Percentiles rank a stretch among this genome's conserved stretches.
These are phyloP conservation scores for Sternotherus odoratus DNA, from an alignment of 2,797 vertebrate genomes.

Conservation along the genomic window DNA sequence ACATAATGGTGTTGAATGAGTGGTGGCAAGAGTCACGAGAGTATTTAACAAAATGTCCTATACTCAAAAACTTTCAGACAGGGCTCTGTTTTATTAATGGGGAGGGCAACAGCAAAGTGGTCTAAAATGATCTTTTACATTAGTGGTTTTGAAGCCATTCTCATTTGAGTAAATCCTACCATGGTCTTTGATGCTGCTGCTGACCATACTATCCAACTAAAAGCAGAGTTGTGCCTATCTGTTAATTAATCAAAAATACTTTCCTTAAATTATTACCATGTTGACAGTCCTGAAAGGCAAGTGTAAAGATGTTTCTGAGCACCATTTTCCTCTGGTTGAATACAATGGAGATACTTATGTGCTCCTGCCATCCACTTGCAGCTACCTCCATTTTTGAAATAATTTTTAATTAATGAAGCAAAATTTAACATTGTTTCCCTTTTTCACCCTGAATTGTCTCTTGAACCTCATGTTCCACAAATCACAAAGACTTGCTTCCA, in stretches of 20 bases:
- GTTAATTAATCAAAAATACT: constrained; percentile 24
- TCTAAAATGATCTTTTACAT: neutral
- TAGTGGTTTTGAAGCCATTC: neutral
- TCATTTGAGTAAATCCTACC: neutral
- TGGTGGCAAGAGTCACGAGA: neutral
- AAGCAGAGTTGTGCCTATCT: neutral
- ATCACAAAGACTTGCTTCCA: neutral
- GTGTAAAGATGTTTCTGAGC: neutral
- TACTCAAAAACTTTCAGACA: neutral
- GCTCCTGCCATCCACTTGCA: neutral
- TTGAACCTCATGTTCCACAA: neutral
- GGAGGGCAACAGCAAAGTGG: neutral
- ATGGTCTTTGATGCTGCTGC: neutral
- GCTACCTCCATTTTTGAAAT: constrained; percentile 15
- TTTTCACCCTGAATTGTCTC: neutral
- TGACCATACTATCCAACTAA: neutral
- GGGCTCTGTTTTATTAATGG: neutral
- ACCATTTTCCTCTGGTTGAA: neutral
- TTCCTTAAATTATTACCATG: constrained; percentile 10
- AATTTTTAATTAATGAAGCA: neutral
- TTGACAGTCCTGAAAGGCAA: neutral
- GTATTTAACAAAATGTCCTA: neutral
- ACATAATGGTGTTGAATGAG: neutral
- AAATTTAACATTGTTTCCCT: neutral
- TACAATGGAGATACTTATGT: neutral